phyloP scores from a whole-genome alignment of 92 coral and sea anemone genomes.

The Parazoanthus swiftii region DNA sequence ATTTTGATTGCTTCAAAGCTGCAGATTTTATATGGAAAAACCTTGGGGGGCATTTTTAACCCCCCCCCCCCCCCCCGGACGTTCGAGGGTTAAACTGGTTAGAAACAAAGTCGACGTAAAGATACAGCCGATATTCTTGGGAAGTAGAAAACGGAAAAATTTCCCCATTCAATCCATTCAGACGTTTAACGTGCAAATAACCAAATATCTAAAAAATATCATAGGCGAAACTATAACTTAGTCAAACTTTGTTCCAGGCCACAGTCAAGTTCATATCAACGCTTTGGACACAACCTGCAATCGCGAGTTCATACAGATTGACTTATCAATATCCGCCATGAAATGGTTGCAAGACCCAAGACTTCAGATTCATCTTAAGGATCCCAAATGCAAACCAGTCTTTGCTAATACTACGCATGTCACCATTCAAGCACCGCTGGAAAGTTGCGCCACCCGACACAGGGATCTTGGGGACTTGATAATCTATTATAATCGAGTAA shows the following conservation, averaged over 20 bases:
- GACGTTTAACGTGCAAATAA: too few species aligned
- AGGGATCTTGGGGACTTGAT: constrained; percentile 31
- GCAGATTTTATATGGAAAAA: too few species aligned
- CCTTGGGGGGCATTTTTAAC: too few species aligned
- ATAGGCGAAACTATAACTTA: not conserved
- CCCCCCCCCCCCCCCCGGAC: too few species aligned
- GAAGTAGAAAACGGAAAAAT: too few species aligned
- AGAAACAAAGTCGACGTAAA: too few species aligned
- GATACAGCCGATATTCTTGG: too few species aligned
- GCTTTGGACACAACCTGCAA: not conserved
- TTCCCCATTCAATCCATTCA: too few species aligned
- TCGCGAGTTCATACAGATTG: not conserved
- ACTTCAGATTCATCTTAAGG: constrained; percentile 28
- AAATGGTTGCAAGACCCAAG: constrained; percentile 20
- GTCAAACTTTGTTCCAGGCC: not conserved
- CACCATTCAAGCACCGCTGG: constrained; percentile 24
- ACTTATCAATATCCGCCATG: not conserved
- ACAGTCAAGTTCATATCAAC: not conserved
- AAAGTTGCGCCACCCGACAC: constrained; percentile 21
- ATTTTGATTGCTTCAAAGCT: too few species aligned
- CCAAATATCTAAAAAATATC: not conserved
- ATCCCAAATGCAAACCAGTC: constrained; percentile 29
- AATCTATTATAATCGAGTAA: constrained; percentile 31
- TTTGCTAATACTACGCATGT: constrained; percentile 21
- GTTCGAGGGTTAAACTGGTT: too few species aligned